Conservation (phyloP, 2,797 vertebrate species). For the Typhlichthys eigenmanni region DNA sequence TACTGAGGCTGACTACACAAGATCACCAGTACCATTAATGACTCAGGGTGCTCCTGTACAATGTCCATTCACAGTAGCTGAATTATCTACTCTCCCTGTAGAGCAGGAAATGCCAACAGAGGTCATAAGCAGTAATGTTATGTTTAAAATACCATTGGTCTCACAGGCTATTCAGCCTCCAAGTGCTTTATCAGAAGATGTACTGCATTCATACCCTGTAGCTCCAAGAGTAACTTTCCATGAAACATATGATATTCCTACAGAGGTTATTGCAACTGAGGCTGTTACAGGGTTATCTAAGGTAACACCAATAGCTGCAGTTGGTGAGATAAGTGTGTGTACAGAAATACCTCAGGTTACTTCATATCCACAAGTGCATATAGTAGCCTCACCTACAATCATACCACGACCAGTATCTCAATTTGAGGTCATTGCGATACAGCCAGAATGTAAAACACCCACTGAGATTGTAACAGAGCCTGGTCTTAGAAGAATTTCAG, state of each 20-base stretch:
- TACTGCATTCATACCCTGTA: conserved; percentile 21
- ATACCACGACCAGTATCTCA: conserved; percentile 46
- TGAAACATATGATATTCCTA: conserved; percentile 29
- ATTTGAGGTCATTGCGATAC: conserved; percentile 42
- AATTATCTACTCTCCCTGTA: conserved; percentile 17
- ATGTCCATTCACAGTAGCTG: conserved; percentile 16
- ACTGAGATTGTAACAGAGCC: conserved; percentile 35
- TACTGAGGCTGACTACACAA: conserved; percentile 19
- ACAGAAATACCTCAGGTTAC: conserved; percentile 22
- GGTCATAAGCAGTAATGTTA: conserved; percentile 18
- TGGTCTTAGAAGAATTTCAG: conserved; percentile 29
- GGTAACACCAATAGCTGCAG: conserved; percentile 12
- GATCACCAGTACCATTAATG: conserved; percentile 24
- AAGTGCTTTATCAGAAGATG: conserved; percentile 18
- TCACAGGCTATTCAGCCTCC: conserved; percentile 31
- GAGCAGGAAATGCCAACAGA: conserved; percentile 25
- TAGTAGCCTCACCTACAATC: conserved; percentile 22
- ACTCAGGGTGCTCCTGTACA: conserved; percentile 32
- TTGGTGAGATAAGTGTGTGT: conserved; percentile 25
- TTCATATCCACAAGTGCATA: conserved; percentile 39
- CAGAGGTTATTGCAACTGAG: conserved; percentile 38
- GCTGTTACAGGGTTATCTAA: conserved; percentile 25
- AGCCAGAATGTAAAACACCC: conserved; percentile 44
- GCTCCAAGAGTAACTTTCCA: conserved; percentile 17
- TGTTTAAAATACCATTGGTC: conserved; percentile 22